phyloP scores from a whole-genome alignment of 2,888 invertebrate genomes.

The Oligia strigilis region DNA sequence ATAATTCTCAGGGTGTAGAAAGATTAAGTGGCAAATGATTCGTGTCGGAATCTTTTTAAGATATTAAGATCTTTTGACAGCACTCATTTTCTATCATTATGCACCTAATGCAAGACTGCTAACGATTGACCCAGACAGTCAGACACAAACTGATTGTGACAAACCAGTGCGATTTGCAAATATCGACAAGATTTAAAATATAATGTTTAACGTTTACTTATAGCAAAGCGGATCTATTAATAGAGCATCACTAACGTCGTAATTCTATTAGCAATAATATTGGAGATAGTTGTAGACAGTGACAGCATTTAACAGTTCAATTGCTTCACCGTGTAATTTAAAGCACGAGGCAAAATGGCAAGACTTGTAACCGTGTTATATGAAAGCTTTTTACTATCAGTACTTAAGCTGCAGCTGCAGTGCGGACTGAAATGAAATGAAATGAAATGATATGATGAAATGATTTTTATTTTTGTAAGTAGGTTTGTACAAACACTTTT shows the following conservation, averaged over 20 bases:
- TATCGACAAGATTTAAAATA: constrained; percentile 12
- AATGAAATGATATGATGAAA: too few species aligned
- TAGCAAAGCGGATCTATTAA: constrained; percentile 33
- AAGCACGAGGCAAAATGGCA: not conserved
- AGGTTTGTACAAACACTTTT: too few species aligned
- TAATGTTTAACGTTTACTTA: constrained; percentile 2
- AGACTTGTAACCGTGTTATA: not conserved
- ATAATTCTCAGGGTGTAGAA: constrained; percentile 43
- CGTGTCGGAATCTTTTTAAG: constrained; percentile 41
- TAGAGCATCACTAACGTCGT: constrained; percentile 46
- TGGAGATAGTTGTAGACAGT: constrained; percentile 13
- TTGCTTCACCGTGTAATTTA: not conserved
- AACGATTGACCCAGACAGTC: constrained; percentile 2
- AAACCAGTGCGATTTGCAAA: constrained; percentile 22
- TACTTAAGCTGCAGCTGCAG: not conserved
- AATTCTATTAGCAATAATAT: constrained; percentile 38
- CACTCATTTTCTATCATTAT: constrained; percentile 24
- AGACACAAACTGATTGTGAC: constrained; percentile 20
- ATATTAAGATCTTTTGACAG: constrained; percentile 17
- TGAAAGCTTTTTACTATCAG: not conserved
- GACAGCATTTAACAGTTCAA: constrained; percentile 18
- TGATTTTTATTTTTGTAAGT: too few species aligned
- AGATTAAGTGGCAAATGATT: constrained; percentile 42
- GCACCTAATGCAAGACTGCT: not conserved
- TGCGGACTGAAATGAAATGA: too few species aligned